phyloP scores from a whole-genome alignment of 2,113 vertebrate genomes.

The Xiphophorus hellerii region DNA sequence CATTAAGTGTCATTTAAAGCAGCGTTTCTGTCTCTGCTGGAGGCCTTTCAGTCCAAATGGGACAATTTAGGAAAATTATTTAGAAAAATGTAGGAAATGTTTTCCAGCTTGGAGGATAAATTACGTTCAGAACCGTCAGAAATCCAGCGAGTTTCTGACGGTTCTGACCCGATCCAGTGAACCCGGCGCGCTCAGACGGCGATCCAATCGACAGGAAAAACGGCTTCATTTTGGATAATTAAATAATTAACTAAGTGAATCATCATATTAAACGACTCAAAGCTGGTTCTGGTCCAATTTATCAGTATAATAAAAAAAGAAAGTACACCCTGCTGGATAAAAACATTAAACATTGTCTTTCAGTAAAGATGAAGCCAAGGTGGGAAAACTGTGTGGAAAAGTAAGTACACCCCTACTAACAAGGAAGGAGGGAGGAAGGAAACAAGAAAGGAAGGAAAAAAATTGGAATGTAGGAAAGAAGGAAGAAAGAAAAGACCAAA shows the following conservation, averaged over 20 bases:
- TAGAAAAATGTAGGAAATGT: slow-evolving; percentile 36
- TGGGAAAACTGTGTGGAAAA: neutral
- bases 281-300: too few species aligned
- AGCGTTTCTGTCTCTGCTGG: slow-evolving; percentile 17
- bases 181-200: too few species aligned
- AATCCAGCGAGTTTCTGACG: too few species aligned
- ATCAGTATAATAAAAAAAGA: neutral
- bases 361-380: neutral
- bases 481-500: too few species aligned
- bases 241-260: neutral
- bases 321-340: neutral
- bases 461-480: too few species aligned
- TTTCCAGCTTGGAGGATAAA: slow-evolving; percentile 40
- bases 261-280: too few species aligned
- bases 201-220: neutral
- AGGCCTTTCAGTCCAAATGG: slow-evolving; percentile 30
- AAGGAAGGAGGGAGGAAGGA: neutral
- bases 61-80: neutral
- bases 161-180: too few species aligned
- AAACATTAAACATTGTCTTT: neutral
- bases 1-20: slow-evolving; percentile 47
- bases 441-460: too few species aligned
- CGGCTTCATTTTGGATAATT: neutral
- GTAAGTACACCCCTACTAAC: neutral
- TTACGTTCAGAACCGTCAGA: slow-evolving; percentile 15